Base-by-base conservation (phyloP, 2,888 invertebrate genomes). In the Eupithecia abbreviata region DNA sequence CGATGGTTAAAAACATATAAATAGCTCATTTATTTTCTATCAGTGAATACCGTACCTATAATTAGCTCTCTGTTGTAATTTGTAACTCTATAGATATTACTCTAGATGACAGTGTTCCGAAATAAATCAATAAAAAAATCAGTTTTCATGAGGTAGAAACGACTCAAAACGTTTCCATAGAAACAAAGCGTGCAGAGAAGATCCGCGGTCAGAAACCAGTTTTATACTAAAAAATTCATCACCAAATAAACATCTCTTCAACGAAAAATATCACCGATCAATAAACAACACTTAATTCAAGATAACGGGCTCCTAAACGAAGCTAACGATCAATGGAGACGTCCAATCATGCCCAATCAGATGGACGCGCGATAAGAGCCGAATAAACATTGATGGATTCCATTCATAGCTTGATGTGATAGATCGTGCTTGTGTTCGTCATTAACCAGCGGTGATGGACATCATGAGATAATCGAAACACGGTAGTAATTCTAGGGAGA, bases 341-440 rank as follows among this genome's bases (percentile, higher is more conserved):
- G 77, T 79, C 76, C 72, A 73, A 72, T 75, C 70, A 75, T 65
- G 18, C 51, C 30, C 74, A 70, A 77, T 77, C 77, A 82, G 81
- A 82, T 82, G 76, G 75, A 80, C 71, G 62, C 66, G 70, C 78
- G 80, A 82, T 82, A 82, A 79, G 76, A 73, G 18, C 51, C 68
- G 77, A 62, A 78, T 76, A 73, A 78, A 80, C 77, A 76, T 76
- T 75, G 71, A 77, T 77, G 68, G 68, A 41, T 69, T 74, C 76
- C 81, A 79, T 79, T 80, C 81, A 82, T 73, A 66, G 76, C 43
- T n/a, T 10, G 47, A 69, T 45, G 6, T 49, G 69, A 69, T 47
- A 18, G 45, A 45, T 18, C n/a, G 42, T 43, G 45, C n/a, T 67
- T 45, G 43, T 45, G 3, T 68, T 43, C 15, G 15, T 42, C 13